phyloP scores from a whole-genome alignment of 2,113 vertebrate species.

The Laticauda laticaudata region DNA sequence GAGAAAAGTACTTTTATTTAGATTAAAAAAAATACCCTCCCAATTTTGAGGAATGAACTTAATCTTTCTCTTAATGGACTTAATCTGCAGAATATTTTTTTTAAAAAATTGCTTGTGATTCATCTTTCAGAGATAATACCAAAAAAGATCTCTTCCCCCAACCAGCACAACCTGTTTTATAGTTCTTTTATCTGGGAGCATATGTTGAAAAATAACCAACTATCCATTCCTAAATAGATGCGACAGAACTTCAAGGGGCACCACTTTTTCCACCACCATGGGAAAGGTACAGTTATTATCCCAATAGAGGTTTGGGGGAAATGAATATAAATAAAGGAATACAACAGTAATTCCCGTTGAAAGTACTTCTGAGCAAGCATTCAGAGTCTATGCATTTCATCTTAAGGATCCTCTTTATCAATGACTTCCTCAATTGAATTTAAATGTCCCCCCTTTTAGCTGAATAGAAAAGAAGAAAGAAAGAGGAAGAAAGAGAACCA shows the following conservation, averaged over 20 bases:
- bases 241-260: background rate
- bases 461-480: background rate
- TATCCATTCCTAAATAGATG: background rate
- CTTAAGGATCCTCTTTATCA: background rate
- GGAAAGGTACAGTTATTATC: background rate
- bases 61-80: background rate
- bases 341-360: background rate
- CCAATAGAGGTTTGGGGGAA: background rate
- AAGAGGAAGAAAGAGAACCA: background rate
- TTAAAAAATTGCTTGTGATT: background rate
- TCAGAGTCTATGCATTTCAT: background rate
- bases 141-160: background rate
- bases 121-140: background rate
- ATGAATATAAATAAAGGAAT: background rate
- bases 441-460: background rate
- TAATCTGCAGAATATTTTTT: background rate
- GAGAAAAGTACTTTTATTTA: conserved; percentile 11
- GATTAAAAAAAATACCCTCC: background rate
- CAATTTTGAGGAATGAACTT: background rate
- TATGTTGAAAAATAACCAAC: background rate
- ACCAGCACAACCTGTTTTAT: background rate
- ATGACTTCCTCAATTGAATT: background rate
- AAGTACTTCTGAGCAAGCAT: background rate
- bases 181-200: background rate
- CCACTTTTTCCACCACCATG: background rate